Conservation (phyloP, 1,140 invertebrate species). For the Galleria mellonella region DNA sequence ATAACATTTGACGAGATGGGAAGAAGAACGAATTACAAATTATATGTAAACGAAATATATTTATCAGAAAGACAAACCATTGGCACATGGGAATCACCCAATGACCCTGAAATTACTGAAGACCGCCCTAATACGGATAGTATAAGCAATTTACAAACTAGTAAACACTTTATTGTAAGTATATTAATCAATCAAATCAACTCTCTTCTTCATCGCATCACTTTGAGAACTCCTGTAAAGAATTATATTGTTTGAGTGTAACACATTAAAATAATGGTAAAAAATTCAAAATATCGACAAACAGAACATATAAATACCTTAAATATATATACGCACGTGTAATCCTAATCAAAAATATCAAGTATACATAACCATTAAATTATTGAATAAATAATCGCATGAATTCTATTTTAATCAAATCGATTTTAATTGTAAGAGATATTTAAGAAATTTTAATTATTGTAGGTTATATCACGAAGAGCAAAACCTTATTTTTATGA, state of each 20-base stretch:
- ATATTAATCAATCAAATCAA: too few relatives aligned
- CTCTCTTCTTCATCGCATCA: too few relatives aligned
- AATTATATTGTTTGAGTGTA: too few relatives aligned
- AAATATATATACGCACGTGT: too few relatives aligned
- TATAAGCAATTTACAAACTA: slow-evolving; percentile 23
- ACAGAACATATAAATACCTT: too few relatives aligned
- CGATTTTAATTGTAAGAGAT: background rate
- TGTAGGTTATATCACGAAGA: slow-evolving; percentile 50
- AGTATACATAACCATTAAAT: too few relatives aligned
- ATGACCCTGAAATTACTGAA: slow-evolving; percentile 24
- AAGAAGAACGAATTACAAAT: slow-evolving; percentile 46
- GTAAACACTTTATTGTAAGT: slow-evolving; percentile 59
- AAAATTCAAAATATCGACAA: too few relatives aligned
- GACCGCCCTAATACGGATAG: slow-evolving; percentile 18
- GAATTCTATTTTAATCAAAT: too few relatives aligned
- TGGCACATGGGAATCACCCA: slow-evolving; percentile 41
- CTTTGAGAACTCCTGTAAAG: too few relatives aligned
- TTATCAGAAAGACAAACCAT: slow-evolving; percentile 31
- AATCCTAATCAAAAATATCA: too few relatives aligned
- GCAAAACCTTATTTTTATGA: slow-evolving; percentile 53
- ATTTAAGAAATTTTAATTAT: background rate
- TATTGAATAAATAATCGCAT: too few relatives aligned
- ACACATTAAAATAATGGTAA: too few relatives aligned
- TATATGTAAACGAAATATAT: slow-evolving; percentile 55
- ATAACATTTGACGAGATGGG: slow-evolving; percentile 51